Percentiles rank a stretch among this genome's conserved stretches.
phyloP scores from a whole-genome alignment of 2,888 invertebrate genomes.

The Odontocerum albicorne region DNA sequence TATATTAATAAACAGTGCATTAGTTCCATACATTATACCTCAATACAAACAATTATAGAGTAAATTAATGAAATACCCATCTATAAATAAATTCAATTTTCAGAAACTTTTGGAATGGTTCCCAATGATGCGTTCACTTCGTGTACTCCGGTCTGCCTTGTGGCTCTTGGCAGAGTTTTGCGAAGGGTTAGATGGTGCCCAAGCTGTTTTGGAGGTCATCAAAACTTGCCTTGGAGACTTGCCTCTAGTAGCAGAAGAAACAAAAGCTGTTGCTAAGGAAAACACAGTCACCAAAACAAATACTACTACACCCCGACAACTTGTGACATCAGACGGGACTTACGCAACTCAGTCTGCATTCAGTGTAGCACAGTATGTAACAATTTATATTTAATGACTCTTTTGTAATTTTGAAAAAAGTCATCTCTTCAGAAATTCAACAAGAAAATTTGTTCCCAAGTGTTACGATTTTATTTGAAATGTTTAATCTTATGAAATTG shows the following conservation, averaged over 20 bases:
- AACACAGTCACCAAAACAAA: conserved; percentile 56
- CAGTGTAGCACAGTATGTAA: conserved; percentile 72
- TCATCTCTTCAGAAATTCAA: too few relatives aligned
- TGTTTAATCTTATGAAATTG: too few relatives aligned
- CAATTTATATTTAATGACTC: neutral
- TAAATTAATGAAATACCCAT: too few relatives aligned
- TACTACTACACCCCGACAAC: conserved; percentile 56
- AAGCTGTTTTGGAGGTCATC: conserved; percentile 77
- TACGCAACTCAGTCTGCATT: conserved; percentile 99
- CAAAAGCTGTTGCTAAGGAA: conserved; percentile 60
- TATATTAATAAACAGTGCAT: too few relatives aligned
- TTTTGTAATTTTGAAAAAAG: too few relatives aligned
- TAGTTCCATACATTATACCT: too few relatives aligned
- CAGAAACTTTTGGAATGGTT: conserved; percentile 78
- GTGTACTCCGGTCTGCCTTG: conserved; percentile 89
- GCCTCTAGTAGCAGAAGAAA: conserved; percentile 40
- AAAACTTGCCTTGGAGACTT: conserved; percentile 47
- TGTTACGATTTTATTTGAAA: too few relatives aligned
- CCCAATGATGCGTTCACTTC: conserved; percentile 84
- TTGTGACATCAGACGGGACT: conserved; percentile 98
- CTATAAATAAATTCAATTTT: too few relatives aligned
- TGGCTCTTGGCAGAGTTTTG: conserved; percentile 99
- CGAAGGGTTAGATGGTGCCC: conserved; percentile 73
- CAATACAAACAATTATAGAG: too few relatives aligned
- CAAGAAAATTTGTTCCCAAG: too few relatives aligned